phyloP scores from a whole-genome alignment of 2,888 invertebrate genomes.

The Acleris laterana region DNA sequence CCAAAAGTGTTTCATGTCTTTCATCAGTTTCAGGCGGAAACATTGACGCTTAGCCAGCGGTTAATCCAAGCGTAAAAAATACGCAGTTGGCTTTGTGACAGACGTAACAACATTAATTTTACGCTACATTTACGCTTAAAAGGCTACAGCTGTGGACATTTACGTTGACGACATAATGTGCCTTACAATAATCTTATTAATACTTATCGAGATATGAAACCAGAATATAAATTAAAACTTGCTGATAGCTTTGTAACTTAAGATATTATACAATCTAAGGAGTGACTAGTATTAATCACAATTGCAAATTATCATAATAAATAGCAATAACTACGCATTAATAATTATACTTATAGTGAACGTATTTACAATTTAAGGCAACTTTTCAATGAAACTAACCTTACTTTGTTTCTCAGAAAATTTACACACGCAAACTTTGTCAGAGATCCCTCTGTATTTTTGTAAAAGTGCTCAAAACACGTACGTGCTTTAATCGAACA shows the following conservation, averaged over 20 bases:
- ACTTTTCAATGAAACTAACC: no score
- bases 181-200: constrained; percentile 14
- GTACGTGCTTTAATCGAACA: no score
- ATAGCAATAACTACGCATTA: not conserved
- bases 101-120: constrained; percentile 7
- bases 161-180: constrained; percentile 9
- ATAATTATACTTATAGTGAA: not conserved
- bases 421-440: no score
- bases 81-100: constrained; percentile 26
- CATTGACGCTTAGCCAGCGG: not conserved
- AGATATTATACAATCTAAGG: constrained; percentile 16
- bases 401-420: no score
- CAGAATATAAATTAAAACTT: constrained; percentile 12
- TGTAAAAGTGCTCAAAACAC: no score
- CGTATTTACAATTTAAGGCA: no score
- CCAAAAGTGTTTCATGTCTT: constrained; percentile 16
- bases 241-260: constrained; percentile 8
- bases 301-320: constrained; percentile 8
- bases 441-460: no score
- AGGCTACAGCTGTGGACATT: not conserved
- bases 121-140: constrained; percentile 1
- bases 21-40: constrained; percentile 5
- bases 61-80: constrained; percentile 9
- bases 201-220: constrained; percentile 13
- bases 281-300: constrained; percentile 32